These are phyloP conservation scores for Onychostoma macrolepis DNA, from an alignment of 2,113 vertebrate species.

Conservation along the genomic window DNA sequence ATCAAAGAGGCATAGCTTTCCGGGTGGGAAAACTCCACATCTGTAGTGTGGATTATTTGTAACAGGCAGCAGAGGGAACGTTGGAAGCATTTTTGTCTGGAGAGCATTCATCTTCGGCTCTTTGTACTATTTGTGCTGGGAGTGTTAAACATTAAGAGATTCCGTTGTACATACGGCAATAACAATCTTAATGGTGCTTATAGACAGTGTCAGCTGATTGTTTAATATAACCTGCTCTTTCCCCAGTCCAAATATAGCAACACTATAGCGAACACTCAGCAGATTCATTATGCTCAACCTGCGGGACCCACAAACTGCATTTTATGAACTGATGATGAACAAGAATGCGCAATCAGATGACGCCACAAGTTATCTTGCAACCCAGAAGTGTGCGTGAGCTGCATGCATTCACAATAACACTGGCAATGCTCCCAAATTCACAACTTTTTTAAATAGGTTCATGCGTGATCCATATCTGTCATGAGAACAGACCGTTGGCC, in stretches of 20 bases:
- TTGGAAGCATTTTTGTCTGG: background rate
- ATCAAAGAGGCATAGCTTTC: slow-evolving; percentile 37
- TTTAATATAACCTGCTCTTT: slow-evolving; percentile 18
- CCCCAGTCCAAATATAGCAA: background rate
- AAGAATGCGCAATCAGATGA: background rate
- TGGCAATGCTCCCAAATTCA: slow-evolving; percentile 4
- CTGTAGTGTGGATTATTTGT: slow-evolving; percentile 33
- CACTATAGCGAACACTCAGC: background rate
- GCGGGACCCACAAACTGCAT: background rate
- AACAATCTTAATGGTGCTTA: background rate
- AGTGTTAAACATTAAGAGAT: background rate
- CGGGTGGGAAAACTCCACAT: slow-evolving; percentile 10
- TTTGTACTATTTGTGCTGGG: background rate
- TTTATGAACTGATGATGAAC: slow-evolving; percentile 7
- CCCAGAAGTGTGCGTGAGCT: background rate
- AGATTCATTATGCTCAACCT: slow-evolving; percentile 2
- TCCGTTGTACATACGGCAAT: background rate
- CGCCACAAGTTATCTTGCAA: background rate
- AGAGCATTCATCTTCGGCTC: background rate
- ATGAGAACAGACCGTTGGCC: background rate
- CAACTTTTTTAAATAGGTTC: background rate
- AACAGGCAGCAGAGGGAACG: background rate
- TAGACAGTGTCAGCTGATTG: slow-evolving; percentile 23
- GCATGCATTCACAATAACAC: background rate
- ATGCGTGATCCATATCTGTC: background rate